Evolutionary conservation across 2,113 vertebrate genomes (phyloP).

Genomic region (Ictalurus punctatus): DNA sequence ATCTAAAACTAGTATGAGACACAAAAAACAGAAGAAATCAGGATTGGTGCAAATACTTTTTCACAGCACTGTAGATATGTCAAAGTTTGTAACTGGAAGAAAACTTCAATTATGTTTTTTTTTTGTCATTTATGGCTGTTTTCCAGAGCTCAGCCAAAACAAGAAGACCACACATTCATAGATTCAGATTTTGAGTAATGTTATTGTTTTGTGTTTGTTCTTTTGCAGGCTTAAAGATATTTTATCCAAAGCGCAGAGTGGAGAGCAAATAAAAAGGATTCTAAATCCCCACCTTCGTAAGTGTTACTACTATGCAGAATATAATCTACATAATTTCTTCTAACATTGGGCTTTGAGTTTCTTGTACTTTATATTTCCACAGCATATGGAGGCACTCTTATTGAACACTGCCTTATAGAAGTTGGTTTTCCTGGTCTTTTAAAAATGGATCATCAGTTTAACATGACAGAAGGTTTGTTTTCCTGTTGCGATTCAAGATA

Average conservation of each 20-base stretch:
- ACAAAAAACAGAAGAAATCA: too few species aligned
- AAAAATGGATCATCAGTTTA: conserved; percentile 80
- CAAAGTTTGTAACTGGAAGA: background rate
- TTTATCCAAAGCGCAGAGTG: conserved; percentile 75
- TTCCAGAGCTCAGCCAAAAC: background rate
- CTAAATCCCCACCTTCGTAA: conserved; percentile 92
- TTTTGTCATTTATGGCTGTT: background rate
- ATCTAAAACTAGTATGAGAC: too few species aligned
- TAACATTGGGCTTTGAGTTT: background rate
- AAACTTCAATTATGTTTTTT: background rate
- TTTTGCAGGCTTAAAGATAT: conserved; percentile 83
- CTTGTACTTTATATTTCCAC: conserved; percentile 20
- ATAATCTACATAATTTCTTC: background rate
- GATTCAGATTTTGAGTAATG: background rate
- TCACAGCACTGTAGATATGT: background rate
- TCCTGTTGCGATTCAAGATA: background rate
- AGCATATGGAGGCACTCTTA: conserved; percentile 91
- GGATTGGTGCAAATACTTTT: too few species aligned
- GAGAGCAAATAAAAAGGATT: conserved; percentile 88
- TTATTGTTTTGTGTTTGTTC: background rate
- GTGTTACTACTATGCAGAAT: conserved; percentile 58
- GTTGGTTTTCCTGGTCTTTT: conserved; percentile 78
- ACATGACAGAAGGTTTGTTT: conserved; percentile 68
- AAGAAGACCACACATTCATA: background rate
- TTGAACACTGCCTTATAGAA: conserved; percentile 92